Evolutionary conservation across 2,888 invertebrate species (phyloP), one percentile per base, ranked within the genome.

Genomic region (Agrochola circellaris): DNA sequence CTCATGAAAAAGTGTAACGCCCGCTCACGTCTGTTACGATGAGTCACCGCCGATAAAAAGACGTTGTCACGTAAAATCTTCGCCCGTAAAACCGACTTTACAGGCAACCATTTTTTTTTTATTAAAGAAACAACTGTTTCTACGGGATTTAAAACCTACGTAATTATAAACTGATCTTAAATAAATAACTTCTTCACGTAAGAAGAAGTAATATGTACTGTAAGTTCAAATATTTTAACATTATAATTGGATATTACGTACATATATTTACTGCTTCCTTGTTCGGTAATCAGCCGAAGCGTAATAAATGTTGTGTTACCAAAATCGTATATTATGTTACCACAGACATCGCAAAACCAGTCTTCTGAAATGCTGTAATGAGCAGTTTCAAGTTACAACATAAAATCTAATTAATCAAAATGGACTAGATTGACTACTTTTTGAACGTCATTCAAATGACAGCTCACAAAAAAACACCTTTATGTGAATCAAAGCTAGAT

Each of bases 241-340:
- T 45, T 48, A 51, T 83, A 72, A 81, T 83, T 81, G 73, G 54
- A 48, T 80, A 65, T 79, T 84, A 82, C 70, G 70, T 34, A 66
- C 56, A 66, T n/a, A 45, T 62, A 79, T 65, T 66, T 51, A 79
- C n/a, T 2, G 30, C 54, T 81, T 81, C 69, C 83, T 65, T 56
- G 60, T 84, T 73, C 26, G 64, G 64, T 84, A 81, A 81, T 62
- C 42, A 72, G 13, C 26, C 51, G 34, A 64, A 61, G 20, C 71
- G 58, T 68, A 68, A 65, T 58, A 60, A 65, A 83, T 73, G 38
- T 78, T 70, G 48, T 66, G 30, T 80, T 70, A 66, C 80, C 34
- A 51, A 79, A 82, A 73, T 79, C 64, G 15, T 78, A 54, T 70
- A 84, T 62, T 69, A 73, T 56, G 65, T 70, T 83, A 56, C 42